Conservation (phyloP, 1,140 invertebrate species). For the Pseudoatta argentina region DNA sequence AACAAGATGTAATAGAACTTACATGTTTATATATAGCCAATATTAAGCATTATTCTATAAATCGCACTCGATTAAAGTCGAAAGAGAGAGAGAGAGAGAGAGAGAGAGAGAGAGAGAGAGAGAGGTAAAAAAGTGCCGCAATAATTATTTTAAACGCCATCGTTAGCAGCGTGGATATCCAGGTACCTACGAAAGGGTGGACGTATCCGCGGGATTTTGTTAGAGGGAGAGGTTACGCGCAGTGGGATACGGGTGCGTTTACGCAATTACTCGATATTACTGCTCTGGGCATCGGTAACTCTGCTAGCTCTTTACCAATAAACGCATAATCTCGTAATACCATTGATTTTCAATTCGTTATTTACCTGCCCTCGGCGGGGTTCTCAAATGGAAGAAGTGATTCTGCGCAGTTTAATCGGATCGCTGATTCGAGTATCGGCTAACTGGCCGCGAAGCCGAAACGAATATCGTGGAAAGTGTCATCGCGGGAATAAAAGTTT, state of each 20-base stretch:
- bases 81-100: background rate
- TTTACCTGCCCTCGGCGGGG: conserved; percentile 71
- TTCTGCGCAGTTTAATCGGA: conserved; percentile 74
- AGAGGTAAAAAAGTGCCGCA: background rate
- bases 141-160: conserved; percentile 67
- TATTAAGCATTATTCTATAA: background rate
- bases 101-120: background rate
- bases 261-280: conserved; percentile 81
- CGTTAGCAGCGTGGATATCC: conserved; percentile 44
- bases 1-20: background rate
- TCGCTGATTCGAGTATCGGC: conserved; percentile 60
- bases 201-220: conserved; percentile 63
- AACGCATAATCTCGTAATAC: conserved; percentile 80
- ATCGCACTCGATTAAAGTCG: background rate
- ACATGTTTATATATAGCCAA: background rate
- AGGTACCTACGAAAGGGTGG: conserved; percentile 57
- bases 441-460: conserved; percentile 62
- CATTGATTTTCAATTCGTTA: conserved; percentile 81
- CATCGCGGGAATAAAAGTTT: conserved; percentile 55
- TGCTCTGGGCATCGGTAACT: conserved; percentile 78
- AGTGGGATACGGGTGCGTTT: conserved; percentile 76
- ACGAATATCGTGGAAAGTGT: conserved; percentile 56
- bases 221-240: conserved; percentile 63
- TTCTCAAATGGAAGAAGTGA: conserved; percentile 78
- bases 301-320: conserved; percentile 76